Evolutionary conservation across 2,888 invertebrate species (phyloP), one percentile per base, ranked within the genome.

Genomic region (Pyrocoelia pectoralis): DNA sequence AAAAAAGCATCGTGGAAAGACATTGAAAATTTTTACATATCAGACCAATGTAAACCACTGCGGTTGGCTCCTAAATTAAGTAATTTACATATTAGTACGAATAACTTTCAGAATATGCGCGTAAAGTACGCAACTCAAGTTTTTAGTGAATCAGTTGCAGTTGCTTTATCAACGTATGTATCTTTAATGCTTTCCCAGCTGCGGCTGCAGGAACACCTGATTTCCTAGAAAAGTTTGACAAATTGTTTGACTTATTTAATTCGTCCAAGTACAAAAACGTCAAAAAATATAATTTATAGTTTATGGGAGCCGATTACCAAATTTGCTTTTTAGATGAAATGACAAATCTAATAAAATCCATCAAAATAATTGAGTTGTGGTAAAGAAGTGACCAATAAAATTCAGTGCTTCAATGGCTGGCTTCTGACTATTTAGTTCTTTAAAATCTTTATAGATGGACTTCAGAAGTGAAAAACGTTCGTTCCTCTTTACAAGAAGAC

Each of bases 41-140:
- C 33, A 4, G 61, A 59, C 29, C 61, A 56, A 40, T 12, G 57
- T 19, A 41, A 50, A 51, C n/a, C 29, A 41, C 12, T 49, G 14
- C 55, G 62, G 51, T 19, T 33, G n/a, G 38, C 38, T 19, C 65
- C 56, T 17, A 58, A 65, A 56, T 50, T 61, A 41, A 61, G 54
- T 8, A 19, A 61, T 19, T 46, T 49, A 6, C 68, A 67, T 54
- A 50, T 68, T 14, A 53, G 59, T 43, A 57, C 67, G 1, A 14
- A 9, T 38, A 38, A 12, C n/a, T 2, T 38, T 41, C 13, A 41
- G 8, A 12, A 14, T 3, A 41, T 41, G 41, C 41, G 41, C 2
- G 41, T 41, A 8, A 41, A 41, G 14, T 13, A 12, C 14, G 41
- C 41, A 14, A 14, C 14, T 12, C 41, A 41, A 41, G 41, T 41